Conservation (phyloP, 2,888 invertebrate species). For the Acleris sparsana region DNA sequence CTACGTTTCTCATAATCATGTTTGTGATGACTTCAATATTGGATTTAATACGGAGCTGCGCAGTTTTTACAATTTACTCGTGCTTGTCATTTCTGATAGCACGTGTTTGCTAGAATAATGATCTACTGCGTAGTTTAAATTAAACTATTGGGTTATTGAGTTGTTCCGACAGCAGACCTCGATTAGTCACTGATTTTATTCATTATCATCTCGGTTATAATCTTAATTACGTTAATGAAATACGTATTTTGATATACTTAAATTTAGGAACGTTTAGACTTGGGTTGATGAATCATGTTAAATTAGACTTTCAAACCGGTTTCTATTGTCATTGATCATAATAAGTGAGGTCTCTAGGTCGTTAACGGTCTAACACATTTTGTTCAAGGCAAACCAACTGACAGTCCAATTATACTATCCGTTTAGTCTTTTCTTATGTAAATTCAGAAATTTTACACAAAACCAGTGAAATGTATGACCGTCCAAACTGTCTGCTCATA, state of each 20-base stretch:
- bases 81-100: conserved; percentile 26
- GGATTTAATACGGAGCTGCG: conserved; percentile 16
- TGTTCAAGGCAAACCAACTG: conserved; percentile 37
- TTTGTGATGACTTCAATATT: background rate
- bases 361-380: conserved; percentile 31
- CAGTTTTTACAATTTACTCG: conserved; percentile 27
- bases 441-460: conserved; percentile 45
- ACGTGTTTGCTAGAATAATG: conserved; percentile 44
- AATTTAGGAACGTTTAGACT: background rate
- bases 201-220: background rate
- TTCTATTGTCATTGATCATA: conserved; percentile 21
- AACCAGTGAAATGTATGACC: conserved; percentile 44
- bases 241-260: background rate
- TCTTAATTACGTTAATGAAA: background rate
- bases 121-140: conserved; percentile 60
- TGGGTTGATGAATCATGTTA: background rate
- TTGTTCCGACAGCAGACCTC: conserved; percentile 23
- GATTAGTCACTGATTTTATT: background rate
- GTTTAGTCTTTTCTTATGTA: conserved; percentile 27
- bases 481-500: conserved; percentile 48
- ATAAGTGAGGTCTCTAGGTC: conserved; percentile 27
- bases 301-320: background rate
- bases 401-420: conserved; percentile 36
- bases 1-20: too few species aligned
- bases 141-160: conserved; percentile 51